Base-by-base conservation (phyloP, 2,113 vertebrate genomes). In the Myrmecobius fasciatus region DNA sequence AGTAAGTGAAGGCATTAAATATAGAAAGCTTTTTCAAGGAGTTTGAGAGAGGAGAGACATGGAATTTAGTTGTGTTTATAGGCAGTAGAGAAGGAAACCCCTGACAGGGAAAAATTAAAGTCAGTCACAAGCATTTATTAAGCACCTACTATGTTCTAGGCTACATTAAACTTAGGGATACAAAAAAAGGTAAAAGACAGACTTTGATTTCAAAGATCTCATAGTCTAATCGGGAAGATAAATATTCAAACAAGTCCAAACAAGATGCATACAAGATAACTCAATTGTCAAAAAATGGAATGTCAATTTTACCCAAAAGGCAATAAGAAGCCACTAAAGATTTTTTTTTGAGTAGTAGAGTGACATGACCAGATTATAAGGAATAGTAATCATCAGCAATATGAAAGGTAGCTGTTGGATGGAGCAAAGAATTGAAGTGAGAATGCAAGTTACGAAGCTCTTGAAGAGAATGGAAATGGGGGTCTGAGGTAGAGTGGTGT, bases 181-280 rank as follows among this genome's bases (percentile, higher is more conserved):
- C 52, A 95, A 92, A 91, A 28, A 96, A 95, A 96, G 91, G 95
- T 95, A 53, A 93, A 92, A 25, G 51, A n/a, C 4, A 94, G 11
- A 49, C 49, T 95, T 96, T 97, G 95, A 96, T 93, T 51, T 97
- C 93, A 31, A 31, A 10, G 56, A 31, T 10, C 10, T 31, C 56
- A 11, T 10, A 31, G 26, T 60, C 28, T 53, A 26, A 54, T 26
- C 8, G 53, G 8, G 25, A 54, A 54, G 53, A 26, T 8, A 54
- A 60, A 60, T 28, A 60, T 31, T 60, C 56, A 60, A 60, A 60
- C 11, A 60, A 60, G 10, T 60, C 28, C 26, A 60, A 60, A 53
- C 52, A 53, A 60, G 54, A 2, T 56, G 54, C 25, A 56, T 56
- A 56, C 25, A 26, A 25, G 54, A 56, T 60, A 60, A 31, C 26